Percentiles rank a stretch among this genome's conserved stretches.
Evolutionary conservation across 2,888 invertebrate species (phyloP).

Genomic region (Blera fallax): DNA sequence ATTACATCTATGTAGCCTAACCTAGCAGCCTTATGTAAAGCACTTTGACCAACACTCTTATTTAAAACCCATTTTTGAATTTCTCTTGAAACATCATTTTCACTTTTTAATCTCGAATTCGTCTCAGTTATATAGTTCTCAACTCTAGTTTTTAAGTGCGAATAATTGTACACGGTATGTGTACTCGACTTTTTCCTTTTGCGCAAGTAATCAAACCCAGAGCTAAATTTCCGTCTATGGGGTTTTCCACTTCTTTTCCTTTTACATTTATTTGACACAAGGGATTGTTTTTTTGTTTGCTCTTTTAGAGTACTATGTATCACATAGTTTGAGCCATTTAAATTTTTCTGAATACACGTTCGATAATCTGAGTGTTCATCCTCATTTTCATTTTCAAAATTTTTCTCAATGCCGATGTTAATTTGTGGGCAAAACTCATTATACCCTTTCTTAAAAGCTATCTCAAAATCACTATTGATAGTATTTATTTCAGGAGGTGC

Average conservation of each 20-base stretch:
- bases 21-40: slow-evolving; percentile 94
- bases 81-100: slow-evolving; percentile 90
- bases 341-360: background rate
- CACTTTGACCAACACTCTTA: slow-evolving; percentile 96
- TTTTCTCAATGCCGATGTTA: too few species aligned
- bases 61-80: slow-evolving; percentile 96
- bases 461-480: slow-evolving; percentile 72
- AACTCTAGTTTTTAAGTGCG: slow-evolving; percentile 25
- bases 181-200: slow-evolving; percentile 90
- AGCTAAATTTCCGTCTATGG: slow-evolving; percentile 80
- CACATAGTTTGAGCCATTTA: background rate
- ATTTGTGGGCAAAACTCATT: slow-evolving; percentile 80
- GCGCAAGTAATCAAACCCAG: slow-evolving; percentile 91
- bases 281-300: background rate
- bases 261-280: slow-evolving; percentile 48
- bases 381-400: slow-evolving; percentile 35
- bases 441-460: slow-evolving; percentile 79
- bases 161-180: slow-evolving; percentile 29
- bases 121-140: slow-evolving; percentile 3
- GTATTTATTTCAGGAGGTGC: slow-evolving; percentile 86
- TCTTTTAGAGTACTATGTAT: background rate
- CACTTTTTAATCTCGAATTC: slow-evolving; percentile 76
- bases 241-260: slow-evolving; percentile 76
- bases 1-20: slow-evolving; percentile 95
- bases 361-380: background rate